These are phyloP conservation scores for Mohoua ochrocephala DNA, from an alignment of 2,113 vertebrate species.

Conservation along the genomic window DNA sequence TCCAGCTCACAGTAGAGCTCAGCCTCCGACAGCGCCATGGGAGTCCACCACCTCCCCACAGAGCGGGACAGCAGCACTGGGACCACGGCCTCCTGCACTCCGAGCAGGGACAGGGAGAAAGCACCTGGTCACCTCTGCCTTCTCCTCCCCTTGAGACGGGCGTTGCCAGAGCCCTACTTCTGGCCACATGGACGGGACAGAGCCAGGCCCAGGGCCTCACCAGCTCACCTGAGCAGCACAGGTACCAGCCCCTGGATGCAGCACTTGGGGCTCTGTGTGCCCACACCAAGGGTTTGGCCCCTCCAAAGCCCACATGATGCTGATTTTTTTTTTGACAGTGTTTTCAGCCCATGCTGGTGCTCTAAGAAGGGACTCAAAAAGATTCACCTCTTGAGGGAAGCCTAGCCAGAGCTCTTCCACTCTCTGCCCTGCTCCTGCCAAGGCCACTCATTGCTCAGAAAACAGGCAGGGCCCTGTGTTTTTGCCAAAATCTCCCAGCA, in stretches of 20 bases:
- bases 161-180: neutral
- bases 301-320: neutral
- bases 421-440: neutral
- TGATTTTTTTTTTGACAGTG: neutral
- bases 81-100: neutral
- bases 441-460: neutral
- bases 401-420: neutral
- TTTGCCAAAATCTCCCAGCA: neutral
- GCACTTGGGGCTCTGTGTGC: neutral
- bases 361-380: neutral
- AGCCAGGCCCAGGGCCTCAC: neutral
- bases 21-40: neutral
- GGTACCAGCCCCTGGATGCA: neutral
- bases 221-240: neutral
- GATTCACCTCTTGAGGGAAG: neutral
- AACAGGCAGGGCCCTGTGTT: neutral
- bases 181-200: neutral
- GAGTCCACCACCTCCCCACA: accelerated
- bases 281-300: neutral
- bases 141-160: neutral
- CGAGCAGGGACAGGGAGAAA: neutral
- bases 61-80: neutral
- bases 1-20: neutral
- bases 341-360: neutral
- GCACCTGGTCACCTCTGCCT: neutral